Conservation (phyloP, 2,797 vertebrate genomes). For the Lagodon rhomboides region DNA sequence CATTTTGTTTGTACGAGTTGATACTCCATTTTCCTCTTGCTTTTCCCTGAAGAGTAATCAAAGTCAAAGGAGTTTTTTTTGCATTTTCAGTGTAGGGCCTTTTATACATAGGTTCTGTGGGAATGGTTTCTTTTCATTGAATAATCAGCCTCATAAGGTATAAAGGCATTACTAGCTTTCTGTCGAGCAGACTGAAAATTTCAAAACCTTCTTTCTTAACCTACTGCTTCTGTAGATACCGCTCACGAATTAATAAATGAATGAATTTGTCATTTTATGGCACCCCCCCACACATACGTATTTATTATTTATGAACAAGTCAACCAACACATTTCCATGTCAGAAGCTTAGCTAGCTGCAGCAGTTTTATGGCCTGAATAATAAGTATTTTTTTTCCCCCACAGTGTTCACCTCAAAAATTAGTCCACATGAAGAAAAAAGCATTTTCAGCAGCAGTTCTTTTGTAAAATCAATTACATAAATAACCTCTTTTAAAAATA, state of each 20-base stretch:
- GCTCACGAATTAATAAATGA: background rate
- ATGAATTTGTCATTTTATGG: background rate
- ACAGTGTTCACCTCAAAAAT: background rate
- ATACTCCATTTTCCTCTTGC: background rate
- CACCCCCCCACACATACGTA: background rate
- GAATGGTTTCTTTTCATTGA: background rate
- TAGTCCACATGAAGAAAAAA: background rate
- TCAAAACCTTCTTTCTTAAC: background rate
- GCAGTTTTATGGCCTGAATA: background rate
- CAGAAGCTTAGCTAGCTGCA: background rate
- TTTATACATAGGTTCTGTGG: background rate
- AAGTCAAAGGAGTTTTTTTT: background rate
- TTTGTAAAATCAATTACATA: background rate
- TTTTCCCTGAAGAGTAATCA: background rate
- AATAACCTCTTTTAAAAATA: background rate
- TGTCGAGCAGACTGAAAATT: background rate
- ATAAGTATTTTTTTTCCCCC: background rate
- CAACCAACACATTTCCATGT: background rate
- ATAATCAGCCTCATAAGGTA: background rate
- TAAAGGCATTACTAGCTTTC: background rate
- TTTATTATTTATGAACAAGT: background rate
- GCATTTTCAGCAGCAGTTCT: background rate
- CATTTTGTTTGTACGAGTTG: background rate
- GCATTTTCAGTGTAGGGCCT: background rate
- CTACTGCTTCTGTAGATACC: too few species aligned